phyloP scores from a whole-genome alignment of 2,113 vertebrate species.

The Dipodomys stephensi region DNA sequence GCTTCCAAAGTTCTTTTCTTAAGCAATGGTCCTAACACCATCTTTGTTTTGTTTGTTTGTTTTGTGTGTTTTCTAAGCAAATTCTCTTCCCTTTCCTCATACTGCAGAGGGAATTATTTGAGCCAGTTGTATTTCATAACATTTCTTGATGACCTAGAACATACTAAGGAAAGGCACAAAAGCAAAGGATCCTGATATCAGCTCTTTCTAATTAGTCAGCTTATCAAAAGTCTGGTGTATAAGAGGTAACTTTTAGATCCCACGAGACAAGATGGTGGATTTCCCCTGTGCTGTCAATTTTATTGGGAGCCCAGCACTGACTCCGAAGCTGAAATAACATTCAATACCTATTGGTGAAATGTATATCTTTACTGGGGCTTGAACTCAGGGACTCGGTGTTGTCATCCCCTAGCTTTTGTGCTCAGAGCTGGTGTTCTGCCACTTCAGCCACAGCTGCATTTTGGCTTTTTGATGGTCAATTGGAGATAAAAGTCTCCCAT shows the following conservation, averaged over 20 bases:
- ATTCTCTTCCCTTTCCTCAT: not conserved
- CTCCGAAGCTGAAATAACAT: rapidly evolving
- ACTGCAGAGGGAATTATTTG: not conserved
- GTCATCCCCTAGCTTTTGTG: too few species aligned
- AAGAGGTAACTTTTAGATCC: not conserved
- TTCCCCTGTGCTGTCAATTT: rapidly evolving
- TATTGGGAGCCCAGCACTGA: rapidly evolving
- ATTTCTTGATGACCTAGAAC: not conserved
- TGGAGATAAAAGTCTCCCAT: too few species aligned
- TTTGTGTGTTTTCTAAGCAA: not conserved
- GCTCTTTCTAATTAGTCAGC: not conserved
- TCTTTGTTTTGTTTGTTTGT: not conserved
- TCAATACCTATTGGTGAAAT: not conserved
- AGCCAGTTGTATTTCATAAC: not conserved
- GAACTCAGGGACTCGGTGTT: too few species aligned
- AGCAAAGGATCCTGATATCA: too few species aligned
- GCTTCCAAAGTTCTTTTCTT: not conserved
- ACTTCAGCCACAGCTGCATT: too few species aligned
- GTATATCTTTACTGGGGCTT: too few species aligned
- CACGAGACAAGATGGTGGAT: rapidly evolving
- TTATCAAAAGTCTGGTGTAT: not conserved
- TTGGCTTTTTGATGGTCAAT: too few species aligned
- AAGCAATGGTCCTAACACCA: not conserved
- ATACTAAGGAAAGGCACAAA: not conserved
- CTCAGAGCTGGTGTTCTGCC: too few species aligned